Base-by-base conservation (phyloP, 2,797 vertebrate genomes). In the Onychomys arenicola region DNA sequence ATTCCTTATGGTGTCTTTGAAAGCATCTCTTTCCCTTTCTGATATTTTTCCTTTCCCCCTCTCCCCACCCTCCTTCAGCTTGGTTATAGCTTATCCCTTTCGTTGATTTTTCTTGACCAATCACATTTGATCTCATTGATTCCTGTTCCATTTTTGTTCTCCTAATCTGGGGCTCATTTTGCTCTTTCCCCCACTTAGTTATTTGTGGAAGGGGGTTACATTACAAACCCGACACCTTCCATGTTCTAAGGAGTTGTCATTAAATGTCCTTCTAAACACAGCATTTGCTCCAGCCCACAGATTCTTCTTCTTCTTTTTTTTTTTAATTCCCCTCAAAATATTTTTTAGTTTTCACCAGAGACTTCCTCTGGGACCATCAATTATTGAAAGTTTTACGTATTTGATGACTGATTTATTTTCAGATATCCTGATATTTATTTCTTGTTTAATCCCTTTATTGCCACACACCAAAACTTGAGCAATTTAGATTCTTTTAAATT, bases 71-170 rank as follows among this genome's bases (percentile, higher is more conserved):
- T 27, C 61, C 32, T 77, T 78, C 34, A 57, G n/a, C 67, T 87
- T 57, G 85, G 67, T 32, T 77, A 37, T 37, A 90, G 32, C 52
- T 90, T 52, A 78, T 65, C 5, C 3, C 10, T 37, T 78, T 63
- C 78, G 5, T 83, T 86, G 55, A 83, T 34, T 88, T 94, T 84
- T 94, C 40, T 80, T n/a, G 23, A 85, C 63, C 69, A 94, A 89
- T 2, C 4, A 34, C 57, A 32, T 76, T 90, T 85, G 46, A 27
- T 55, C 75, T 76, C 57, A 57, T 16, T 52, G 71, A 67, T 86
- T 82, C 34, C 9, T 71, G 19, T 43, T 21, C 91, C 12, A 6
- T 67, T 14, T 81, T 59, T 73, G 25, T 11, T 52, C 25, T 83
- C 34, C 69, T 91, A 69, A 43, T 17, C 76, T 87, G 46, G 49